Evolutionary conservation across 2,888 invertebrate genomes (phyloP).

Genomic region (Xanthorhoe designata): DNA sequence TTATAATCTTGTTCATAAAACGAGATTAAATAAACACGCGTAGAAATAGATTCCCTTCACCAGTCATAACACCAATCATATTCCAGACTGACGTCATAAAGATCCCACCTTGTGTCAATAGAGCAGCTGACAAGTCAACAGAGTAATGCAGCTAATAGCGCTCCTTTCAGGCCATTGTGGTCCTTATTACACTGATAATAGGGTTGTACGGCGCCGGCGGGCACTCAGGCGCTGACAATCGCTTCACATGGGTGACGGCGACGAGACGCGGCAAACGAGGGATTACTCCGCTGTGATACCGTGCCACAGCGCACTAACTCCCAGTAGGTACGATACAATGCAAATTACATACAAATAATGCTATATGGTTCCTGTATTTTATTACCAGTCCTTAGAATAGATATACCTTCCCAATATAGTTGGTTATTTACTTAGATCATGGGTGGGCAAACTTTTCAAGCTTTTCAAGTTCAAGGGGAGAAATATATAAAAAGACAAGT

Average conservation of each 20-base stretch:
- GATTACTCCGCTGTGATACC: constrained; percentile 14
- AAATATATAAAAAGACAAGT: too few species aligned
- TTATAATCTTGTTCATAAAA: background rate
- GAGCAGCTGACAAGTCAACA: constrained; percentile 6
- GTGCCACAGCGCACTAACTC: constrained; percentile 2
- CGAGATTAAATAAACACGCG: background rate
- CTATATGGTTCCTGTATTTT: too few species aligned
- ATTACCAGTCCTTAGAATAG: too few species aligned
- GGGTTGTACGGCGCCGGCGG: background rate
- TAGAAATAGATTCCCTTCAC: constrained; percentile 2
- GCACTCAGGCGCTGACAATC: constrained; percentile 11
- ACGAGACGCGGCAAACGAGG: constrained; percentile 14
- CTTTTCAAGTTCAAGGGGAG: too few species aligned
- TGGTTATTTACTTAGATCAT: too few species aligned
- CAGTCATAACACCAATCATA: constrained; percentile 10
- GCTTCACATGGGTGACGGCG: constrained; percentile 16
- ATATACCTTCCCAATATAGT: too few species aligned
- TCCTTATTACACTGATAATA: background rate
- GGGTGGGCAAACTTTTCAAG: too few species aligned
- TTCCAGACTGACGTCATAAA: constrained; percentile 5
- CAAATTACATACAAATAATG: background rate
- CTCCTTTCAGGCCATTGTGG: constrained; percentile 3
- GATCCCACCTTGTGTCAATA: constrained; percentile 13
- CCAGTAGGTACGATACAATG: background rate
- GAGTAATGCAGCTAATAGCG: constrained; percentile 8